These are phyloP conservation scores for Grapholita molesta DNA, from an alignment of 1,140 invertebrate species.

Conservation along the genomic window DNA sequence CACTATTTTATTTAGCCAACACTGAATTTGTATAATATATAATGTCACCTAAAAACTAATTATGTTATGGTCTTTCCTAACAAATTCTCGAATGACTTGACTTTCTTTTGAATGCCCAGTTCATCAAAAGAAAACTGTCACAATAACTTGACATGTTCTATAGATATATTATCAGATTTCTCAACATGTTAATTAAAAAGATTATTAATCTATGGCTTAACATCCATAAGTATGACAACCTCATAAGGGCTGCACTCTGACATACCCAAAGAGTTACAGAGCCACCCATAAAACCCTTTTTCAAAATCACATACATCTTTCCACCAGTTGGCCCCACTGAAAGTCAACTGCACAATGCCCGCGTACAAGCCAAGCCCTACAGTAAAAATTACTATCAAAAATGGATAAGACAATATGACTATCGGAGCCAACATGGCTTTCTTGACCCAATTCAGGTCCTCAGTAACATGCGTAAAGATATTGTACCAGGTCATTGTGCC, in stretches of 20 bases:
- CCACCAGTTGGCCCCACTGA: conserved; percentile 83
- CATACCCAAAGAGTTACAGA: conserved; percentile 83
- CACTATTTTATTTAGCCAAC: neutral
- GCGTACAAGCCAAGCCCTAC: conserved; percentile 84
- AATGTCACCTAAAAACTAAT: too few relatives aligned
- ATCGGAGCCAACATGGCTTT: conserved; percentile 82
- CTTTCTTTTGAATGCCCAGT: too few relatives aligned
- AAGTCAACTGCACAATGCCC: conserved; percentile 83
- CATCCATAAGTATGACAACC: conserved; percentile 76
- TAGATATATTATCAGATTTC: too few relatives aligned
- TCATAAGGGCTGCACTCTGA: conserved; percentile 86
- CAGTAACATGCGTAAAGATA: conserved; percentile 84
- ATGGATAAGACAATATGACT: conserved; percentile 85
- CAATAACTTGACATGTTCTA: too few relatives aligned
- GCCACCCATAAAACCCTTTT: conserved; percentile 89
- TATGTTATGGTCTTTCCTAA: too few relatives aligned
- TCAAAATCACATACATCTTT: conserved; percentile 86
- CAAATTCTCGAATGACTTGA: too few relatives aligned
- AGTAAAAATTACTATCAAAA: conserved; percentile 83
- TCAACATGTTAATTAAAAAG: too few relatives aligned
- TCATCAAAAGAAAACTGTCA: too few relatives aligned
- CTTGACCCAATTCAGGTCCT: conserved; percentile 82
- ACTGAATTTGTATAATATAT: neutral
- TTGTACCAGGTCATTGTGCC: conserved; percentile 89
- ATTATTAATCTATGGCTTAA: conserved; percentile 41